Percentiles rank a stretch among this genome's conserved stretches.
phyloP scores from a whole-genome alignment of 2,113 vertebrate genomes.

The Cynocephalus volans region DNA sequence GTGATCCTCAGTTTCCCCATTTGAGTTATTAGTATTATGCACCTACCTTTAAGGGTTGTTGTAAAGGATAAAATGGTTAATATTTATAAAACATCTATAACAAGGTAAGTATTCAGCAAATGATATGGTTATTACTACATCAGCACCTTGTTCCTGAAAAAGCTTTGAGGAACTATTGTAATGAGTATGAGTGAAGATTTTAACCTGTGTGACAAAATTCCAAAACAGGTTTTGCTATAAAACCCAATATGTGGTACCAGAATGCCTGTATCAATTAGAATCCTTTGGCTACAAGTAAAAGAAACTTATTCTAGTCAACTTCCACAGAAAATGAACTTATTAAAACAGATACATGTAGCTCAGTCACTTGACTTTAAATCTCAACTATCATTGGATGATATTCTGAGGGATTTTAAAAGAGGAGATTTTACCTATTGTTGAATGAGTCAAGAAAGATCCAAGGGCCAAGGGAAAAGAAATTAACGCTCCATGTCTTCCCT shows the following conservation, averaged over 20 bases:
- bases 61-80: constrained; percentile 3
- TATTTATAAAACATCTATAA: constrained; percentile 6
- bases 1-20: constrained; percentile 16
- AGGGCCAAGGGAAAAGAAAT: background rate
- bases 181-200: background rate
- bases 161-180: background rate
- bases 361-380: background rate
- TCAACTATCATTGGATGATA: background rate
- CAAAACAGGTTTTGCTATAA: background rate
- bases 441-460: background rate
- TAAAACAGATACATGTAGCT: constrained; percentile 23
- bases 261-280: background rate
- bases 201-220: constrained; percentile 19
- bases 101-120: background rate
- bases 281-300: constrained; percentile 24
- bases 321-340: background rate
- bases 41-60: background rate
- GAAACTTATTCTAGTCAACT: background rate
- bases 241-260: background rate
- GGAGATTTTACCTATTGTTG: background rate
- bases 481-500: background rate
- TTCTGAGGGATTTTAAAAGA: background rate
- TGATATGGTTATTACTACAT: background rate
- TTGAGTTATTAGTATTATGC: background rate
- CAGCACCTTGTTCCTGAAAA: background rate